Conservation (phyloP, 1,140 invertebrate genomes). For the Macrotrachela quadricornifera region DNA sequence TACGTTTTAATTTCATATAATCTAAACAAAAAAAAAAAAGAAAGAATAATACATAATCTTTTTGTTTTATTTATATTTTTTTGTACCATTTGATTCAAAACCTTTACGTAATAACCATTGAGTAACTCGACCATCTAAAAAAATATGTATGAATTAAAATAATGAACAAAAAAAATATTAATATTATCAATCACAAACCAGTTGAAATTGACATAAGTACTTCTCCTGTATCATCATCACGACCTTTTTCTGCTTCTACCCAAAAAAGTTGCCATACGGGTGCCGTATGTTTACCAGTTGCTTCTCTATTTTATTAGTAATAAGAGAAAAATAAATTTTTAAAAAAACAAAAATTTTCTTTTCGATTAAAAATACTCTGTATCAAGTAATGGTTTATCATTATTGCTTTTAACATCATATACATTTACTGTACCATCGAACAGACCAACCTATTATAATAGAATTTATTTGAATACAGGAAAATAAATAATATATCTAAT, state of each 20-base stretch:
- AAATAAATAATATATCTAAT: not conserved
- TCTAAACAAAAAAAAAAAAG: constrained; percentile 13
- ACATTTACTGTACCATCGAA: constrained; percentile 29
- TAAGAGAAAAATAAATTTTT: not conserved
- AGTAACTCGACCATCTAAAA: constrained; percentile 12
- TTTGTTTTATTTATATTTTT: not conserved
- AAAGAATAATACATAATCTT: not conserved
- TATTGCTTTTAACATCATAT: constrained; percentile 22
- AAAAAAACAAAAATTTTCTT: not conserved
- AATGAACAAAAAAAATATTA: not conserved
- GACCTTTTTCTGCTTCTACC: constrained; percentile 21
- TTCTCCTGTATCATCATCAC: constrained; percentile 17
- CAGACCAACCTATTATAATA: constrained; percentile 19
- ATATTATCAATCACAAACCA: constrained; percentile 16
- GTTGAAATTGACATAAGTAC: constrained; percentile 28
- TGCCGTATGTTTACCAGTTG: constrained; percentile 20
- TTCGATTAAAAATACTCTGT: constrained; percentile 12
- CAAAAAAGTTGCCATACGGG: constrained; percentile 29
- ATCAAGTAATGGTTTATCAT: constrained; percentile 23
- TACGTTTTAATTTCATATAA: constrained; percentile 27
- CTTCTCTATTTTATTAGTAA: constrained; percentile 14
- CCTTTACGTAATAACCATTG: constrained; percentile 31
- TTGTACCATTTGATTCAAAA: constrained; percentile 27
- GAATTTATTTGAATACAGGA: not conserved
- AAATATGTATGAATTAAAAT: not conserved